Evolutionary conservation across 2,113 vertebrate genomes (phyloP).

Genomic region (Phrynosoma blainvillii): DNA sequence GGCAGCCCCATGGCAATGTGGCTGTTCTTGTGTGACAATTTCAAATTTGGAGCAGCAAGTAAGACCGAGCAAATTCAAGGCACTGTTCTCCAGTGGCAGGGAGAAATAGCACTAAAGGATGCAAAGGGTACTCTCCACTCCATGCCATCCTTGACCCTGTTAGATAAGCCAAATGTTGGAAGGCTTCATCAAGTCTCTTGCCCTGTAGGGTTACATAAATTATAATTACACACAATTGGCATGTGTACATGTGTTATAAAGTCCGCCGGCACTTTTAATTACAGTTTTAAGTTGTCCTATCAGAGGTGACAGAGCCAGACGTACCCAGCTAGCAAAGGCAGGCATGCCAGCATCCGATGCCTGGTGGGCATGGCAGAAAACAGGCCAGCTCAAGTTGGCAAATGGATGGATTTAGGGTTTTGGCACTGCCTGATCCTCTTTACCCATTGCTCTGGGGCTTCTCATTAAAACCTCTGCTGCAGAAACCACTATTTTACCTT

Average conservation of each 20-base stretch:
- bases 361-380: background rate
- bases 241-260: background rate
- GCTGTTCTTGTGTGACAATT: too few relatives aligned
- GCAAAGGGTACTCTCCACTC: background rate
- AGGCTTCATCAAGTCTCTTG: background rate
- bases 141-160: background rate
- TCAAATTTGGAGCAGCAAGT: too few relatives aligned
- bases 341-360: background rate
- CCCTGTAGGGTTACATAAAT: too few relatives aligned
- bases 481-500: background rate
- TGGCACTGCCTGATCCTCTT: background rate
- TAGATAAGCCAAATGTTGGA: rapidly evolving
- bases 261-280: background rate
- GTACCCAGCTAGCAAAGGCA: background rate
- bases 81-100: too few relatives aligned
- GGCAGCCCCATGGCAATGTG: too few relatives aligned
- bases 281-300: background rate
- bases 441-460: background rate
- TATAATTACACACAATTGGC: background rate
- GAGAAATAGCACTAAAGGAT: background rate
- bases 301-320: background rate
- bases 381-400: background rate
- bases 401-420: background rate
- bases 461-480: background rate
- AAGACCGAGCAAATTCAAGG: too few relatives aligned